These are phyloP conservation scores for Pseudochaenichthys georgianus DNA, from an alignment of 2,797 vertebrate genomes.

Conservation along the genomic window DNA sequence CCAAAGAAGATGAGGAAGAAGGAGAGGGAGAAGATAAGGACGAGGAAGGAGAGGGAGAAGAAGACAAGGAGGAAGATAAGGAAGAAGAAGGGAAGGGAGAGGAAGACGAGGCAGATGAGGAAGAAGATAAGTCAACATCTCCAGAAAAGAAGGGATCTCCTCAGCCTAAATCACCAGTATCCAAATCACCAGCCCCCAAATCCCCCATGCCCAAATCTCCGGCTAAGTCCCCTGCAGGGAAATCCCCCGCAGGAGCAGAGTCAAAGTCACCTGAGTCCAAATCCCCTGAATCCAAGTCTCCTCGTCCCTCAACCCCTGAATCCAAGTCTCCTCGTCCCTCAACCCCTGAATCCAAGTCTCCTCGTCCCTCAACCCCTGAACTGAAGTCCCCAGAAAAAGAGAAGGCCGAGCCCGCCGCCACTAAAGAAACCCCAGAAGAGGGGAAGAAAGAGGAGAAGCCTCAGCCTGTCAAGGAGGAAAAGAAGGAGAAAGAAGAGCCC, in stretches of 20 bases:
- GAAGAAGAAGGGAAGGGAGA: slow-evolving; percentile 15
- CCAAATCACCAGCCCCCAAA: slow-evolving; percentile 73
- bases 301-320: too few relatives aligned
- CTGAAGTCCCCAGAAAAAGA: slow-evolving; percentile 80
- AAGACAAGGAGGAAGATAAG: slow-evolving; percentile 25
- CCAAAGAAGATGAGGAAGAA: slow-evolving; percentile 52
- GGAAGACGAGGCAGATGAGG: slow-evolving; percentile 56
- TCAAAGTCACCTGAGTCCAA: slow-evolving; percentile 74
- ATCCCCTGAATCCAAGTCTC: too few relatives aligned
- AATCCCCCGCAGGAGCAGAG: slow-evolving; percentile 68
- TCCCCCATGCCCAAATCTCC: slow-evolving; percentile 75
- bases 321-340: slow-evolving; percentile 54
- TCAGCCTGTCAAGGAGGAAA: slow-evolving; percentile 64
- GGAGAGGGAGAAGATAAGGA: slow-evolving; percentile 48
- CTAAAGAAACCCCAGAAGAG: slow-evolving; percentile 73
- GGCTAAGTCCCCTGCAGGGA: slow-evolving; percentile 59
- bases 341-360: slow-evolving; percentile 71
- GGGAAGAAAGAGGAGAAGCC: slow-evolving; percentile 73
- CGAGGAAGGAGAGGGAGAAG: slow-evolving; percentile 23
- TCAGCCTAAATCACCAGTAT: slow-evolving; percentile 67
- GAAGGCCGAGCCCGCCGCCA: slow-evolving; percentile 56
- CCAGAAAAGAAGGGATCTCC: slow-evolving; percentile 63
- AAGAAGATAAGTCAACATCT: slow-evolving; percentile 68
- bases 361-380: slow-evolving; percentile 70
- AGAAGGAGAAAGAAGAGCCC: slow-evolving; percentile 71